These are phyloP conservation scores for Eupithecia exiguata DNA, from an alignment of 2,888 invertebrate genomes.

Conservation along the genomic window DNA sequence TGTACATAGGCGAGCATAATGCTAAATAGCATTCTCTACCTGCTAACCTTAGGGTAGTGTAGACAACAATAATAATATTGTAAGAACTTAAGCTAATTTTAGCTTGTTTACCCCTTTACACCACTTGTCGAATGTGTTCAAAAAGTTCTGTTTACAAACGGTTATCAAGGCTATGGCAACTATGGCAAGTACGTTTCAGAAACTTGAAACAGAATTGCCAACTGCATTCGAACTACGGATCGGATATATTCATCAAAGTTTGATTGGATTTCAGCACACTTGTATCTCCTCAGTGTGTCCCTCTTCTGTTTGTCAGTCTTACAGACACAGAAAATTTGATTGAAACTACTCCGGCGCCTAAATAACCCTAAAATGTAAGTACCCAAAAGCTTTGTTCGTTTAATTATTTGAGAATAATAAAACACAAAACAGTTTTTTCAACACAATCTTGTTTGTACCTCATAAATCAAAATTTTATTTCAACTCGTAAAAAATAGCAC, in stretches of 20 bases:
- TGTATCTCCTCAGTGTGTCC: too few species aligned
- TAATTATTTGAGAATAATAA: neutral
- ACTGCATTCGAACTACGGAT: conserved; percentile 29
- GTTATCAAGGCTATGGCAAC: neutral
- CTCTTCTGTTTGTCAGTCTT: too few species aligned
- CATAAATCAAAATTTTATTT: conserved; percentile 23
- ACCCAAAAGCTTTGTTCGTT: neutral
- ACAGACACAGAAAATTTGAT: too few species aligned
- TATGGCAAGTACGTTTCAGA: conserved; percentile 9
- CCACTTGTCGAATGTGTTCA: neutral
- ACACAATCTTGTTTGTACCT: conserved; percentile 11
- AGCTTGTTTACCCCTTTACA: too few species aligned
- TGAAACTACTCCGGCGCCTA: neutral
- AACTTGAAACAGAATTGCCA: conserved; percentile 17
- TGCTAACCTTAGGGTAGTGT: too few species aligned
- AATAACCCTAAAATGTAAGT: neutral
- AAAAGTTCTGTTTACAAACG: neutral
- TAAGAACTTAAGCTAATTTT: too few species aligned
- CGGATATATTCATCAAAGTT: conserved; percentile 28
- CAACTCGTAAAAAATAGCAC: conserved; percentile 23
- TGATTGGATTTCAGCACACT: conserved; percentile 25
- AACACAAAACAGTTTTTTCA: conserved; percentile 7
- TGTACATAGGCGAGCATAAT: too few species aligned
- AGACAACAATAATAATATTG: too few species aligned
- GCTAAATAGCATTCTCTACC: too few species aligned